These are phyloP conservation scores for Propithecus perrieri DNA, from an alignment of 2,797 vertebrate genomes.

Conservation along the genomic window DNA sequence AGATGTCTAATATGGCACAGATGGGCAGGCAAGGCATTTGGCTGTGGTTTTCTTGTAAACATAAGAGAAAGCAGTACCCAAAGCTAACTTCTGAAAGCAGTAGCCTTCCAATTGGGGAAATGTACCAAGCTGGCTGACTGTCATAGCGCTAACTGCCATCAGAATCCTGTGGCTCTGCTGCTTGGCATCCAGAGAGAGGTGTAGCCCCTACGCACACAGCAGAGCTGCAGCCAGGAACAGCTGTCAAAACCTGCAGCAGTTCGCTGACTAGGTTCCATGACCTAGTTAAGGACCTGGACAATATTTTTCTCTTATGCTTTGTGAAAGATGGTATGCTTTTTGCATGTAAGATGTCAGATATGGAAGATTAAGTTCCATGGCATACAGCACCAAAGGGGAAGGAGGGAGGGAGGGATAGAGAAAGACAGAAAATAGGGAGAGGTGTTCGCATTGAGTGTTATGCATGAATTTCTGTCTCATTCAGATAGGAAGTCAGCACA, in stretches of 20 bases:
- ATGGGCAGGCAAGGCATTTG: constrained; percentile 74
- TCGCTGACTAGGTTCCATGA: constrained; percentile 16
- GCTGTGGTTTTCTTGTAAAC: constrained; percentile 74
- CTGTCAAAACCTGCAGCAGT: constrained; percentile 59
- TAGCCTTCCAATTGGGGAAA: constrained; percentile 59
- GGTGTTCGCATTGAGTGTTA: not conserved
- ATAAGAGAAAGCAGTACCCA: constrained; percentile 71
- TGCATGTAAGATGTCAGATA: constrained; percentile 28
- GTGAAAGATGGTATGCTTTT: not conserved
- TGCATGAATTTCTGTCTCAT: not conserved
- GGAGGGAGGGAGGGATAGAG: not conserved
- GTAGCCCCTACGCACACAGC: not conserved
- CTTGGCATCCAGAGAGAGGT: constrained; percentile 47
- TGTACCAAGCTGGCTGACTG: constrained; percentile 61
- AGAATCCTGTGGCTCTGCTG: constrained; percentile 28
- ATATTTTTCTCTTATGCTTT: constrained; percentile 1
- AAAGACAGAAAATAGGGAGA: not conserved
- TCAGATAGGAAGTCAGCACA: not conserved
- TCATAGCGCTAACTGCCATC: constrained; percentile 55
- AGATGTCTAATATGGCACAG: constrained; percentile 81
- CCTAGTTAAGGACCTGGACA: constrained; percentile 50
- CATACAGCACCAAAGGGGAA: not conserved
- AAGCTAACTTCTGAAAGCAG: constrained; percentile 75
- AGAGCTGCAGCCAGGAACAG: constrained; percentile 40
- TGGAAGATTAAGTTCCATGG: not conserved